Percentiles rank a stretch among this genome's conserved stretches.
phyloP scores from a whole-genome alignment of 2,113 vertebrate genomes.

The Arvicanthis niloticus region DNA sequence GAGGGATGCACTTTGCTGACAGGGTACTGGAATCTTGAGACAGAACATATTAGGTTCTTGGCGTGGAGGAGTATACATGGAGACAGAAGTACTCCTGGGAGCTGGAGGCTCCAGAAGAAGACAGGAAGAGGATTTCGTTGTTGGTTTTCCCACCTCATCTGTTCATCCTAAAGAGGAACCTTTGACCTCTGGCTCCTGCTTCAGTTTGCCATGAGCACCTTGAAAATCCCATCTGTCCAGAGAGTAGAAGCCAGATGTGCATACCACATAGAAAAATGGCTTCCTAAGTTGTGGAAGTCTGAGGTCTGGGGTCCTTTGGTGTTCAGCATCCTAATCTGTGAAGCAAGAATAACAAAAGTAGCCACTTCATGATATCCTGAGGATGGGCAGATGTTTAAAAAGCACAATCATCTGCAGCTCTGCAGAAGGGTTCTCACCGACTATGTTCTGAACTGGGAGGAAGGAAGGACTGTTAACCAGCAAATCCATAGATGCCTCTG shows the following conservation, averaged over 20 bases:
- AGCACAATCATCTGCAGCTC: not conserved
- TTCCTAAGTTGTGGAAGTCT: not conserved
- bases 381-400: not conserved
- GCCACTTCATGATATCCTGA: not conserved
- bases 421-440: not conserved
- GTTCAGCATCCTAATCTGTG: not conserved
- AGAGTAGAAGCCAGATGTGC: not conserved
- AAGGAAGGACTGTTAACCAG: not conserved
- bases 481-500: not conserved
- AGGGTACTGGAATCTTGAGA: not conserved
- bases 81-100: not conserved
- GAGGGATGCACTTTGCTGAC: not conserved
- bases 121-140: not conserved
- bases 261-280: no score
- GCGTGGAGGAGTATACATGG: rapidly evolving
- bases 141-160: not conserved
- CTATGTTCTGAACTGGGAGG: not conserved
- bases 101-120: not conserved
- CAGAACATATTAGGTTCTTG: not conserved
- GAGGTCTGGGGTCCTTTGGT: not conserved
- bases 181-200: not conserved
- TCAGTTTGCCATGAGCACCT: not conserved
- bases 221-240: not conserved
- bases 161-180: not conserved
- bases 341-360: not conserved